Conservation (phyloP, 2,113 vertebrate species). For the Triplophysa siluroides region DNA sequence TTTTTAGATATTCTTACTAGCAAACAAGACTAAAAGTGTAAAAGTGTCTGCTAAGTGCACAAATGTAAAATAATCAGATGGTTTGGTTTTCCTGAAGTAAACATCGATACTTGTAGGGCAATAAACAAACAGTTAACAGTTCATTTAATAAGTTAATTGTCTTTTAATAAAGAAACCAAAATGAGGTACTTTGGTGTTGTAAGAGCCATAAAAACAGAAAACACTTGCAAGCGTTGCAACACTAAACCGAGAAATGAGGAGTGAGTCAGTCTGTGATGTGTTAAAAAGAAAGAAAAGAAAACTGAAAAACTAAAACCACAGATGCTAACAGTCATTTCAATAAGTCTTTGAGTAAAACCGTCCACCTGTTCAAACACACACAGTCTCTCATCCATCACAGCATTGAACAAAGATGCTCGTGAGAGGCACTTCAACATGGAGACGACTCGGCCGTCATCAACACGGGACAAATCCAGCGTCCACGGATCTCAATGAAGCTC, state of each 20-base stretch:
- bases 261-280: background rate
- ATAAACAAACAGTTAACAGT: too few species aligned
- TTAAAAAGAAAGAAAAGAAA: conserved; percentile 45
- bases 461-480: background rate
- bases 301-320: conserved; percentile 31
- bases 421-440: background rate
- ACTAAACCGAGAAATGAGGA: conserved; percentile 74
- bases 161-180: background rate
- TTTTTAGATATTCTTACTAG: too few species aligned
- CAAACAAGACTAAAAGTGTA: too few species aligned
- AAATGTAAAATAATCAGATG: too few species aligned
- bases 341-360: background rate
- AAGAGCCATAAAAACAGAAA: conserved; percentile 43
- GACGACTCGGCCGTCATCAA: background rate
- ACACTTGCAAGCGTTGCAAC: conserved; percentile 77
- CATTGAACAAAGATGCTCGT: background rate
- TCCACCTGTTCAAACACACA: conserved; percentile 25
- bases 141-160: too few species aligned
- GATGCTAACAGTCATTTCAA: background rate
- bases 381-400: background rate
- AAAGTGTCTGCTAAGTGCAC: too few species aligned
- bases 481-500: background rate
- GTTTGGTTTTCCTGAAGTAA: too few species aligned
- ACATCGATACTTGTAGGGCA: too few species aligned
- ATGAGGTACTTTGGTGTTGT: background rate